Conservation (phyloP, 2,113 vertebrate species). For the Siniperca chuatsi region DNA sequence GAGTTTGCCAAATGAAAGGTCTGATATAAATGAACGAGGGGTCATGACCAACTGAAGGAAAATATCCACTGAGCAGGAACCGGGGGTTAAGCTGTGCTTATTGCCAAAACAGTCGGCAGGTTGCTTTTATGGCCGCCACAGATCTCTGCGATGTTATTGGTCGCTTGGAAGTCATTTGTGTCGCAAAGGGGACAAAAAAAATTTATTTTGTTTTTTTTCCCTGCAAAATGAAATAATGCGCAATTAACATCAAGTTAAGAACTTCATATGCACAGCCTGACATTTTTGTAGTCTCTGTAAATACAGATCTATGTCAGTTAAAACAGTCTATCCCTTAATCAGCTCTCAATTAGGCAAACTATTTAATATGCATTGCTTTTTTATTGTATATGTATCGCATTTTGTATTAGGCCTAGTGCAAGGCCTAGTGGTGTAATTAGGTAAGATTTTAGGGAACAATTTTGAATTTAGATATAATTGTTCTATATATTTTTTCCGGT, state of each 20-base stretch:
- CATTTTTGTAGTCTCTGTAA: background rate
- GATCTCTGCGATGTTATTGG: background rate
- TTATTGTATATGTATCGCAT: too few species aligned
- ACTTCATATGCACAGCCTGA: background rate
- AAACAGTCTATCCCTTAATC: too few species aligned
- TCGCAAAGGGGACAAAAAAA: background rate
- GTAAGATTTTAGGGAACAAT: background rate
- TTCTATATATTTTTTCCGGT: background rate
- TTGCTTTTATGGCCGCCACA: conserved; percentile 7
- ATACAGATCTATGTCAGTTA: background rate
- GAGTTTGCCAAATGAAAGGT: conserved; percentile 76
- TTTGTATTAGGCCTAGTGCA: background rate
- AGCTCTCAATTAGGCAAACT: background rate
- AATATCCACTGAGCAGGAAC: conserved; percentile 66
- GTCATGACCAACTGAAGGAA: conserved; percentile 72
- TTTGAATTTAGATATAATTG: background rate
- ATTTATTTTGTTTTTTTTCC: too few species aligned
- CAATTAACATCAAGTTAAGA: background rate
- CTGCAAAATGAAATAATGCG: background rate
- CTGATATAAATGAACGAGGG: conserved; percentile 72
- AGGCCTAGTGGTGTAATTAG: background rate
- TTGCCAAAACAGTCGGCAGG: conserved; percentile 77
- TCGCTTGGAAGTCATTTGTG: background rate
- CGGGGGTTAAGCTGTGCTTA: conserved; percentile 73
- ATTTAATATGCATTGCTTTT: background rate